Percentiles rank a stretch among this genome's conserved stretches.
These are phyloP conservation scores for Zygaena filipendulae DNA, from an alignment of 2,888 invertebrate genomes.

Conservation along the genomic window DNA sequence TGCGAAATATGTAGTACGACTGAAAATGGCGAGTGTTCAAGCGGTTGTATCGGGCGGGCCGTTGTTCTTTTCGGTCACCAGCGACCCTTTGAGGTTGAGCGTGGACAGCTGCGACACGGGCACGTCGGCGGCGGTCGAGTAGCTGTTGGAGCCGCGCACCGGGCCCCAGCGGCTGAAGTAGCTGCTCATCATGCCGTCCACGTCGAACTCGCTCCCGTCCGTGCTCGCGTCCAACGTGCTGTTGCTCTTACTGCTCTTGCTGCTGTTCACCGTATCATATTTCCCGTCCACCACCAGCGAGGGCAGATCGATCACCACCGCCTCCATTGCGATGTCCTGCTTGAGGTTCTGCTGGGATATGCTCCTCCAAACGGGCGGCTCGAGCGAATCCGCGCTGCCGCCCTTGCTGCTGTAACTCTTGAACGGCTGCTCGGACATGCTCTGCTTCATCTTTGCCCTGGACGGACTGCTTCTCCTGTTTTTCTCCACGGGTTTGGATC, in stretches of 20 bases:
- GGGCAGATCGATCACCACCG: slow-evolving; percentile 50
- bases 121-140: slow-evolving; percentile 31
- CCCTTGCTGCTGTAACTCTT: slow-evolving; percentile 21
- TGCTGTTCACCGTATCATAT: slow-evolving; percentile 34
- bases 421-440: slow-evolving; percentile 39
- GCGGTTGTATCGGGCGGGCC: slow-evolving; percentile 35
- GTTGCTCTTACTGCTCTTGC: slow-evolving; percentile 21
- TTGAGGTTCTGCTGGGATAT: slow-evolving; percentile 51
- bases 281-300: slow-evolving; percentile 27
- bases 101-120: slow-evolving; percentile 55
- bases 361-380: slow-evolving; percentile 31
- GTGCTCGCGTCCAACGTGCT: slow-evolving; percentile 21
- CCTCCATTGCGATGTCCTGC: slow-evolving; percentile 48
- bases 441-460: slow-evolving; percentile 23
- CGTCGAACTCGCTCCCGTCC: slow-evolving; percentile 23
- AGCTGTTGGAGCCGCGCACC: slow-evolving; percentile 62
- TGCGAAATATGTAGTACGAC: too few relatives aligned
- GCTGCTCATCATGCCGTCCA: slow-evolving; percentile 18
- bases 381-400: not conserved
- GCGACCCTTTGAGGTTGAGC: slow-evolving; percentile 34
- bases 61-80: slow-evolving; percentile 25
- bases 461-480: slow-evolving; percentile 6
- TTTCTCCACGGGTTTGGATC: slow-evolving; percentile 26
- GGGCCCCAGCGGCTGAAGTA: slow-evolving; percentile 59
- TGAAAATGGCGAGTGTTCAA: too few relatives aligned